These are phyloP conservation scores for Luperina nickerlii DNA, from an alignment of 2,888 invertebrate species.

Conservation along the genomic window DNA sequence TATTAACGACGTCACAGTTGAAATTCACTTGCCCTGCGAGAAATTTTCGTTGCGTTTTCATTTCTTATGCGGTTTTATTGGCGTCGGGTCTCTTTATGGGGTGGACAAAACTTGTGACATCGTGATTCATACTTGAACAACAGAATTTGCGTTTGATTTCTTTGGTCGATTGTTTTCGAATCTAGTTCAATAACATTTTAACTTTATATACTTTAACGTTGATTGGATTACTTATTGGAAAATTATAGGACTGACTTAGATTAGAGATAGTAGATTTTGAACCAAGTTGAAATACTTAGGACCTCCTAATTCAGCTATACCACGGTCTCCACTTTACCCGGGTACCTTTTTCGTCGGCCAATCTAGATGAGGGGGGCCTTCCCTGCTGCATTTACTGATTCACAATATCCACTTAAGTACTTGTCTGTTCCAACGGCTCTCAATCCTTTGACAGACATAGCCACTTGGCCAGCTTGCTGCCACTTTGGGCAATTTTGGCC, in stretches of 20 bases:
- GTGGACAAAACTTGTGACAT: slow-evolving; percentile 55
- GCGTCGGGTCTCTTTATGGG: slow-evolving; percentile 47
- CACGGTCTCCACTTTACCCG: background rate
- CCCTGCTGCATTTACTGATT: slow-evolving; percentile 36
- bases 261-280: background rate
- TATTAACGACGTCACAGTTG: slow-evolving; percentile 79
- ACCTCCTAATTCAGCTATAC: background rate
- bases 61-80: slow-evolving; percentile 58
- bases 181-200: slow-evolving; percentile 17
- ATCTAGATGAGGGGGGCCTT: slow-evolving; percentile 30
- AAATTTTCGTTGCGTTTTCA: slow-evolving; percentile 52
- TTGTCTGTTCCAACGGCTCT: slow-evolving; percentile 44
- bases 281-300: background rate
- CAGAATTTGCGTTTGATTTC: slow-evolving; percentile 39
- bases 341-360: slow-evolving; percentile 13
- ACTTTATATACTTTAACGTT: background rate
- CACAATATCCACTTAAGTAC: slow-evolving; percentile 45
- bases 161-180: slow-evolving; percentile 20
- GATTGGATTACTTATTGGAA: background rate
- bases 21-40: slow-evolving; percentile 63
- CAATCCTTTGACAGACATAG: slow-evolving; percentile 47
- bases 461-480: slow-evolving; percentile 27
- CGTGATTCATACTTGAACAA: slow-evolving; percentile 44
- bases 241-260: background rate
- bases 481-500: slow-evolving; percentile 30